Evolutionary conservation across 2,888 invertebrate genomes (phyloP), one percentile per base, ranked within the genome.

Genomic region (Eubasilissa splendida): DNA sequence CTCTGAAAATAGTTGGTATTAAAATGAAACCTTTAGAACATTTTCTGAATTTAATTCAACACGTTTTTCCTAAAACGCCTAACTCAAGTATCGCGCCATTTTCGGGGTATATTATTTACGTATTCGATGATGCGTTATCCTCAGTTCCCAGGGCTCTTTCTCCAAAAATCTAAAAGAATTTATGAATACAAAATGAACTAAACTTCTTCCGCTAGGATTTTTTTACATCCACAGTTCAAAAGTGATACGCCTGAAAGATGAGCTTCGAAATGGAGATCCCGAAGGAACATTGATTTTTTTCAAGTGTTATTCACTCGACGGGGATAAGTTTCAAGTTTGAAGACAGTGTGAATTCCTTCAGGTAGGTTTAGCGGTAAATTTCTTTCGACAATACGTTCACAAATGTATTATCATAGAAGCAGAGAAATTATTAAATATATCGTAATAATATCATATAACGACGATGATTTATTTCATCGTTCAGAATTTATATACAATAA

Each of bases 161-260:
- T 8, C 42, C 42, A 4, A 66, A 66, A 66, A 66, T 66, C 31
- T n/a, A 4, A 58, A 66, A 66, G 66, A 66, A 66, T 66, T 66
- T 66, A 50, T 66, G 66, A 66, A 66, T 66, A 66, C 42, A 66
- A 66, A 66, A 66, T 66, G 66, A 66, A 50, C 66, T 66, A 12
- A 31, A 42, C 66, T 42, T 33, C 42, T 66, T 66, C 12, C 58
- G 9, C 58, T 58, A n/a, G 42, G 42, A 10, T 33, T 66, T 66
- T 66, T 66, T 66, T 66, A n/a, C 7, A 42, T 42, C 66, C 31
- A 33, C 66, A 66, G 66, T 66, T 66, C 66, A 11, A 66, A 66
- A 66, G 42, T 33, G 66, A 66, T 66, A 66, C 50, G 50, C 66
- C 12, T 22, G 66, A 66, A n/a, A 66, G 42, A 42, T n/a, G 11